Conservation (phyloP, 2,113 vertebrate species). For the Camelus dromedarius region DNA sequence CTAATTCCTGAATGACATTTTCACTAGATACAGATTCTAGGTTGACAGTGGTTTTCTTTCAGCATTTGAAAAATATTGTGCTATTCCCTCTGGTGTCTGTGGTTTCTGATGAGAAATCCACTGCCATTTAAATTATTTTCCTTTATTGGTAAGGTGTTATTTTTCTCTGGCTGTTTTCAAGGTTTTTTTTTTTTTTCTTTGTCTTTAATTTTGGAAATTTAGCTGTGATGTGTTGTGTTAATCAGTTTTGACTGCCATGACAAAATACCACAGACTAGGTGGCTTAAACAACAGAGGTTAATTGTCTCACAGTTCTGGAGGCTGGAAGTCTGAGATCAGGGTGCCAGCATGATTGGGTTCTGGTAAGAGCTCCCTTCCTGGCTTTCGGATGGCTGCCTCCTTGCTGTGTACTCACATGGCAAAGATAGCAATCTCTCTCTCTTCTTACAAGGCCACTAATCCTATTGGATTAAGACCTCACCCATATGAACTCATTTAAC, state of each 20-base stretch:
- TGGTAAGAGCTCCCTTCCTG: background rate
- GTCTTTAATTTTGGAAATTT: constrained; percentile 16
- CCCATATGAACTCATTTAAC: background rate
- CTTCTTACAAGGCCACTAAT: background rate
- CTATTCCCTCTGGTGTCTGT: background rate
- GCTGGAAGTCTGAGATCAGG: background rate
- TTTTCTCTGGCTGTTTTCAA: background rate
- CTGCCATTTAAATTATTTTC: constrained; percentile 19
- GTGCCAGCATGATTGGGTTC: background rate
- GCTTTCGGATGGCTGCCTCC: background rate
- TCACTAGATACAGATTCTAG: background rate
- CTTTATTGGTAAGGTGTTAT: background rate
- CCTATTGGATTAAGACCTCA: background rate
- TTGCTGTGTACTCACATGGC: background rate
- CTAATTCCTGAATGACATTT: constrained; percentile 17
- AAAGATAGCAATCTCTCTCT: background rate
- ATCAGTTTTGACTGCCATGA: background rate
- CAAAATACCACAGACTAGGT: background rate
- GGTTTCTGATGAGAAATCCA: background rate
- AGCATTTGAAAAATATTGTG: background rate
- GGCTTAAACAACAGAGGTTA: background rate
- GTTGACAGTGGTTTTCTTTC: background rate
- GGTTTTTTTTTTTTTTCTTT: background rate
- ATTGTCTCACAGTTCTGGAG: background rate
- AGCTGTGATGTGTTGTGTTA: background rate